Evolutionary conservation across 2,888 invertebrate species (phyloP), one percentile per base, ranked within the genome.

Genomic region (Deilephila elpenor): DNA sequence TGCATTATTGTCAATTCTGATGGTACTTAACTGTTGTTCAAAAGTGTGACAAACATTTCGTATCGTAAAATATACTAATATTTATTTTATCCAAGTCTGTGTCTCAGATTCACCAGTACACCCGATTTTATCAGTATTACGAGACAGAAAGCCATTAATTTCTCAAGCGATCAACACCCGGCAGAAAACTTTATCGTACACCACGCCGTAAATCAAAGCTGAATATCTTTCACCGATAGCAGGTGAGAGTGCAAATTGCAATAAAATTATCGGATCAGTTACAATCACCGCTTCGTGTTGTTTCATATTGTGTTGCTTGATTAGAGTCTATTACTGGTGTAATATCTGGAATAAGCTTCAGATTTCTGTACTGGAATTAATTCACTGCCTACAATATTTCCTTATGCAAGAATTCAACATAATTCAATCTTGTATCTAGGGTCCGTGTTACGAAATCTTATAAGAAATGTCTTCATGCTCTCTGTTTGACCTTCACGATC

Each of bases 401-500:
- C 37, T 71, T 7, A 25, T 11, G 5, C 29, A 67, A 37, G 59
- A 59, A 29, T 14, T 14, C 32, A 19, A 59, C 29, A 37, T 60
- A 59, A 29, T 14, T 14, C 32, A 19, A 59, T 51, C 53, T 32
- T 34, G 29, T 74, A 59, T 73, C 75, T 77, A 70, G 72, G 70
- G 75, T 72, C 60, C 73, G 76, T 76, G 77, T 77, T 75, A 75
- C 74, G 75, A 67, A 73, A 76, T 73, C 61, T 76, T 76, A 77
- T 77, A 77, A 77, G 60, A 76, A 78, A 61, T 73, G 19, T 76
- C 72, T 79, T 73, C 75, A 71, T 82, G 82, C 80, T 82, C 84
- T 81, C 78, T 81, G 51, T 77, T 78, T 83, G 84, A 88, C 88
- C 88, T 88, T 86, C 85, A 85, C 87, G 85, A 80, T 76, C 80